Conservation (phyloP, 2,113 vertebrate genomes). For the Indicator maculatus region DNA sequence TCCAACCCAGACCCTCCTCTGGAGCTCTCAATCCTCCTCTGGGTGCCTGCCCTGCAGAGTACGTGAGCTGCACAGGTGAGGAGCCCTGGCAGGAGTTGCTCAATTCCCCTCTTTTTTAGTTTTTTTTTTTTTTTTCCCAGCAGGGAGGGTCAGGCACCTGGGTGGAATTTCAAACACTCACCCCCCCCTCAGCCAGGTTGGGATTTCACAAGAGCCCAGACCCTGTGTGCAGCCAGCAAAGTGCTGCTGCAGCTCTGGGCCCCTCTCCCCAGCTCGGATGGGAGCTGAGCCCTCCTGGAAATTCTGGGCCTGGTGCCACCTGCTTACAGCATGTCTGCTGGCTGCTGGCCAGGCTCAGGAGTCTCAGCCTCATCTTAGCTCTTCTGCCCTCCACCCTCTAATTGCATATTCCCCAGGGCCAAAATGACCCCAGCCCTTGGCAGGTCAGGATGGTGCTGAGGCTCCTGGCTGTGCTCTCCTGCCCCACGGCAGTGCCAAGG, state of each 20-base stretch:
- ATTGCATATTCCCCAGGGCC: neutral
- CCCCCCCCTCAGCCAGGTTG: neutral
- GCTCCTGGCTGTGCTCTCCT: neutral
- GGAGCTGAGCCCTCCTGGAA: conserved; percentile 42
- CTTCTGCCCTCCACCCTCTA: neutral
- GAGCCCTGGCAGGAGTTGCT: neutral
- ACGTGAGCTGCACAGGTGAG: neutral
- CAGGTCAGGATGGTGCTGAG: neutral
- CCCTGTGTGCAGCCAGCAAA: neutral
- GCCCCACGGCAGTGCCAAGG: accelerated
- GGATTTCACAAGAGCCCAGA: conserved; percentile 44
- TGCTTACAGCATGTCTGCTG: conserved; percentile 44
- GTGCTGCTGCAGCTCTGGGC: neutral
- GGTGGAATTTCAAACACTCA: conserved; percentile 48
- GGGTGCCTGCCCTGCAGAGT: neutral
- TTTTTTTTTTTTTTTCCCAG: neutral
- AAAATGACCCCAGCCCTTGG: neutral
- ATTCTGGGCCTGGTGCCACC: conserved; percentile 25
- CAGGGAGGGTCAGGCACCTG: neutral
- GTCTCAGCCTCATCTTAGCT: neutral
- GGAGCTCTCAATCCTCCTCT: too few species aligned
- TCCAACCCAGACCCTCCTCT: too few species aligned
- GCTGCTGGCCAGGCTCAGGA: neutral
- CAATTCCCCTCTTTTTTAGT: neutral
- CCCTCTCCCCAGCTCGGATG: neutral